Conservation (phyloP, 1,140 invertebrate species). For the Chironomus tepperi region DNA sequence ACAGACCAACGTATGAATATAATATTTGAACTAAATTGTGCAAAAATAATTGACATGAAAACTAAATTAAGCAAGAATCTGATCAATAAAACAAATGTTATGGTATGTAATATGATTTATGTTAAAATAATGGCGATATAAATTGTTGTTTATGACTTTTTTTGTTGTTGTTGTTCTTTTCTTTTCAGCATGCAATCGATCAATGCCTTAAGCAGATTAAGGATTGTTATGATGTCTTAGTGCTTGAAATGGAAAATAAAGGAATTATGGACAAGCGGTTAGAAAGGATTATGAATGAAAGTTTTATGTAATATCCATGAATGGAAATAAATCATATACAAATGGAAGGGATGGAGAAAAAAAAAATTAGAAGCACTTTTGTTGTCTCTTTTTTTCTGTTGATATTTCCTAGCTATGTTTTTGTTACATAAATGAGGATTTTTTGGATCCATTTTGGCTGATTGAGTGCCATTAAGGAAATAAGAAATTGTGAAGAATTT, state of each 20-base stretch:
- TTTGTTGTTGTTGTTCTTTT: no score
- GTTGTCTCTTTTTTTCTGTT: neutral
- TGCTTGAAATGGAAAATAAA: neutral
- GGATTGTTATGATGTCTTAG: neutral
- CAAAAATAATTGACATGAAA: conserved; percentile 4
- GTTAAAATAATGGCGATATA: no score
- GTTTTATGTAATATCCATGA: conserved; percentile 7
- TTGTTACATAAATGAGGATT: neutral
- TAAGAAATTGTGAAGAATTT: no score
- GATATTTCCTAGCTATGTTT: neutral
- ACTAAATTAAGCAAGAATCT: neutral
- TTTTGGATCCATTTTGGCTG: neutral
- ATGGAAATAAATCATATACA: neutral
- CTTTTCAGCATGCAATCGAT: neutral
- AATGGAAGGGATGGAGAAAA: neutral
- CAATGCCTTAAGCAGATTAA: neutral
- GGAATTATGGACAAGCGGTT: neutral
- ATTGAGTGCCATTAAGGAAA: neutral
- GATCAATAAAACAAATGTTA: neutral
- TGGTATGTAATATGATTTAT: neutral
- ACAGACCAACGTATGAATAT: neutral
- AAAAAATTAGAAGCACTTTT: neutral
- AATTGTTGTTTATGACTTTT: neutral
- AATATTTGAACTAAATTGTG: conserved; percentile 15
- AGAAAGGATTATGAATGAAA: neutral